These are phyloP conservation scores for Erpetoichthys calabaricus DNA, from an alignment of 2,797 vertebrate genomes.

Conservation along the genomic window DNA sequence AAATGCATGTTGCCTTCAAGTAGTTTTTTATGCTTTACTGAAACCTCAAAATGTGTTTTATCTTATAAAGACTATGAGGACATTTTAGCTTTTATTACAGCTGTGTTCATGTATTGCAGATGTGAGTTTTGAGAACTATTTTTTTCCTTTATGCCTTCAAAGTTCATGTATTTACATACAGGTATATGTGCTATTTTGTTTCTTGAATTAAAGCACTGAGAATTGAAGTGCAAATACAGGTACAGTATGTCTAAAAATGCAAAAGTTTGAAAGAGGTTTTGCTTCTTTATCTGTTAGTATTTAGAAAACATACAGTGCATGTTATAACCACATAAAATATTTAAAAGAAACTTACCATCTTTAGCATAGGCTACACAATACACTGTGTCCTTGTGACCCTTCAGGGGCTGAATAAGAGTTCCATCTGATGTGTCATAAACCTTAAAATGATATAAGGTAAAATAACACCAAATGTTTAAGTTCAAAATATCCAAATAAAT, in stretches of 20 bases:
- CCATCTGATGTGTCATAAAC: slow-evolving; percentile 91
- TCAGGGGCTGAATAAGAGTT: slow-evolving; percentile 80
- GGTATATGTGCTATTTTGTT: no score
- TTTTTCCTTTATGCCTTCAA: no score
- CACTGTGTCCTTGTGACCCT: slow-evolving; percentile 89
- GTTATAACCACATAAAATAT: not conserved
- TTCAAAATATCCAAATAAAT: no score
- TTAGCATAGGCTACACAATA: slow-evolving; percentile 96
- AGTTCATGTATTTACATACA: no score
- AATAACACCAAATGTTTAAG: not conserved
- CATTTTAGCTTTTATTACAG: not conserved
- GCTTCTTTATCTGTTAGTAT: no score
- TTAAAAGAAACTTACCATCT: slow-evolving; percentile 60
- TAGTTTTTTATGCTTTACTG: not conserved
- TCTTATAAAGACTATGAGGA: not conserved
- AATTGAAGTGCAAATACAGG: no score
- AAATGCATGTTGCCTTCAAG: not conserved
- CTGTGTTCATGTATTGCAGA: no score
- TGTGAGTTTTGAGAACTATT: no score
- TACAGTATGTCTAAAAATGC: no score
- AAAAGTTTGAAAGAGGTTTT: no score
- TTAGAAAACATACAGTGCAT: no score
- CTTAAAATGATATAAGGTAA: slow-evolving; percentile 35
- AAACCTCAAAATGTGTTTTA: not conserved
- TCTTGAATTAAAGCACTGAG: no score